phyloP scores from a whole-genome alignment of 2,888 invertebrate genomes.

The Tipula helvola region DNA sequence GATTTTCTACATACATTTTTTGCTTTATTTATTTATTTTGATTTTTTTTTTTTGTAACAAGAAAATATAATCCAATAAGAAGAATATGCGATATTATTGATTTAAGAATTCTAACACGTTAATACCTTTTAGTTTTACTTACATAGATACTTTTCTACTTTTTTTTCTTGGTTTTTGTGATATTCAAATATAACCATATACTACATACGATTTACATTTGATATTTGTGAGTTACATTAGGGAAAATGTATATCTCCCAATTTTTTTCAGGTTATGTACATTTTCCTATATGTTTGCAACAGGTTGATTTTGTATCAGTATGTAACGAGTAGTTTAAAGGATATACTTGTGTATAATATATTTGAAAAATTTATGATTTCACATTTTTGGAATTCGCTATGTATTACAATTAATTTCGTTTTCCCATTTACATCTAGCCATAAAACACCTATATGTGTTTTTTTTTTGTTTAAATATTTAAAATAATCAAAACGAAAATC shows the following conservation, averaged over 20 bases:
- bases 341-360: neutral
- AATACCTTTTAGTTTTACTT: constrained; percentile 11
- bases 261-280: neutral
- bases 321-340: neutral
- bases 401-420: neutral
- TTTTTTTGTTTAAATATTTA: neutral
- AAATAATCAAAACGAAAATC: neutral
- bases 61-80: constrained; percentile 22
- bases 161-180: neutral
- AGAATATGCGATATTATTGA: constrained; percentile 16
- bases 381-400: neutral
- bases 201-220: neutral
- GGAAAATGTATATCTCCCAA: neutral
- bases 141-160: neutral
- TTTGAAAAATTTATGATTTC: neutral
- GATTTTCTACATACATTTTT: constrained; percentile 6
- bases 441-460: neutral
- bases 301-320: neutral
- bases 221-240: neutral
- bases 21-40: neutral
- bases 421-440: neutral
- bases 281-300: neutral
- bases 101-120: constrained; percentile 15
- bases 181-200: neutral
- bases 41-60: neutral